phyloP scores from a whole-genome alignment of 2,888 invertebrate genomes.

The Steinernema carpocapsae region DNA sequence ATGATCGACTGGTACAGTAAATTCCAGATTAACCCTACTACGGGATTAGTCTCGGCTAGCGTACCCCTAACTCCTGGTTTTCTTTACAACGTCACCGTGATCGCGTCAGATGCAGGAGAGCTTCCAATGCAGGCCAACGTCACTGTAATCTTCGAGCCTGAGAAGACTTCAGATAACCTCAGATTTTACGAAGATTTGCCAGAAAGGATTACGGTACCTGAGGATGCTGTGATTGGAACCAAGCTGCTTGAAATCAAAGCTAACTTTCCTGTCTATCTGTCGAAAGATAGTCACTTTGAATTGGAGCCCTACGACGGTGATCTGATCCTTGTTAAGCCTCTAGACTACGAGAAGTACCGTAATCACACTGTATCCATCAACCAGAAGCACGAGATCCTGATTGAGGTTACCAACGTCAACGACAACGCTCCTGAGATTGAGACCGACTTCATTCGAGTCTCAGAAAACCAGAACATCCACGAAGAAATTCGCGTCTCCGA shows the following conservation, averaged over 20 bases:
- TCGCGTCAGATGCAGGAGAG: conserved; percentile 32
- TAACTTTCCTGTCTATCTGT: conserved; percentile 2
- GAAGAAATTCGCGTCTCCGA: conserved; percentile 47
- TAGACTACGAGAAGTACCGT: conserved; percentile 28
- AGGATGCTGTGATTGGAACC: neutral
- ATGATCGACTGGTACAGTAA: conserved; percentile 19
- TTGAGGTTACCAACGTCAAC: conserved; percentile 35
- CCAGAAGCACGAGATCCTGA: neutral
- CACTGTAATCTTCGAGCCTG: conserved; percentile 18
- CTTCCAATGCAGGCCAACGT: neutral
- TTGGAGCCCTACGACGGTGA: conserved; percentile 11
- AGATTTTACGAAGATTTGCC: neutral
- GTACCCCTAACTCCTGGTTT: conserved; percentile 2
- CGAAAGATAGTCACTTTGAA: neutral
- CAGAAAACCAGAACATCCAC: conserved; percentile 12
- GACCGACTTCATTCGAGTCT: conserved; percentile 12
- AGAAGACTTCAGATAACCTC: neutral
- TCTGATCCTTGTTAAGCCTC: conserved; percentile 15
- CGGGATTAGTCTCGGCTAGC: conserved; percentile 6
- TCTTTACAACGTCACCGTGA: conserved; percentile 26
- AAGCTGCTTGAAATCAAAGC: conserved; percentile 2
- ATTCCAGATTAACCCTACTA: conserved; percentile 29
- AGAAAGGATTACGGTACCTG: conserved; percentile 17
- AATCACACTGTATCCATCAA: conserved; percentile 16
- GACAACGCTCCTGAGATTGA: conserved; percentile 37